These are phyloP conservation scores for Styela plicata DNA, from an alignment of 23 tunicate species.

Conservation along the genomic window DNA sequence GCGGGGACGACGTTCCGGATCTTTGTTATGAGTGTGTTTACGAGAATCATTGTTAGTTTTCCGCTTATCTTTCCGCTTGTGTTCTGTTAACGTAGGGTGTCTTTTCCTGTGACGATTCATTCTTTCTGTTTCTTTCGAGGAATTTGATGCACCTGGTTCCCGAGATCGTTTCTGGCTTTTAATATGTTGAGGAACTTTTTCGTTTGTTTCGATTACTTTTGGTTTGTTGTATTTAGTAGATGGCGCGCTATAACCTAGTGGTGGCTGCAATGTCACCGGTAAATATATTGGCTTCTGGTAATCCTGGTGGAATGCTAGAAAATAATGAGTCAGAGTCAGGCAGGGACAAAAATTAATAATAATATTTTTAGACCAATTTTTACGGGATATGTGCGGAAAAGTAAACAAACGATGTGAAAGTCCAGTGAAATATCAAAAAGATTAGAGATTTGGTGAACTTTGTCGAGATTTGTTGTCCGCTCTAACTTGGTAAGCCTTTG, in stretches of 20 bases:
- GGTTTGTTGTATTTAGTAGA: not conserved
- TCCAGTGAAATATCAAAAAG: too few species aligned
- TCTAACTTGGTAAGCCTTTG: too few species aligned
- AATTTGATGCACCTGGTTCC: not conserved
- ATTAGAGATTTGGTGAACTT: too few species aligned
- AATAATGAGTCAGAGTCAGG: not conserved
- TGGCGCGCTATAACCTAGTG: not conserved
- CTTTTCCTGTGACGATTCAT: not conserved
- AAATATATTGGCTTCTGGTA: not conserved
- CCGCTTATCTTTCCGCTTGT: not conserved
- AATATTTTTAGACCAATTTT: not conserved
- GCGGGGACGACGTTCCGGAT: not conserved
- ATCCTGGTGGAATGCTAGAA: not conserved
- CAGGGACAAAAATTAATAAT: not conserved
- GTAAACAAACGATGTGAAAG: not conserved
- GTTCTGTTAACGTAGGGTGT: not conserved
- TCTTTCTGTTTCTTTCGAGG: not conserved
- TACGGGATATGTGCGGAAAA: not conserved
- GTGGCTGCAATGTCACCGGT: not conserved
- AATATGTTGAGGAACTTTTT: not conserved
- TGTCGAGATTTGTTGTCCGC: too few species aligned
- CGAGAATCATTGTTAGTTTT: not conserved
- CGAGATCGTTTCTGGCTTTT: not conserved
- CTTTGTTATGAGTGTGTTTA: not conserved
- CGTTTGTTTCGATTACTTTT: not conserved